Evolutionary conservation across 2,888 invertebrate genomes (phyloP).

Genomic region (Andrena haemorrhoa): DNA sequence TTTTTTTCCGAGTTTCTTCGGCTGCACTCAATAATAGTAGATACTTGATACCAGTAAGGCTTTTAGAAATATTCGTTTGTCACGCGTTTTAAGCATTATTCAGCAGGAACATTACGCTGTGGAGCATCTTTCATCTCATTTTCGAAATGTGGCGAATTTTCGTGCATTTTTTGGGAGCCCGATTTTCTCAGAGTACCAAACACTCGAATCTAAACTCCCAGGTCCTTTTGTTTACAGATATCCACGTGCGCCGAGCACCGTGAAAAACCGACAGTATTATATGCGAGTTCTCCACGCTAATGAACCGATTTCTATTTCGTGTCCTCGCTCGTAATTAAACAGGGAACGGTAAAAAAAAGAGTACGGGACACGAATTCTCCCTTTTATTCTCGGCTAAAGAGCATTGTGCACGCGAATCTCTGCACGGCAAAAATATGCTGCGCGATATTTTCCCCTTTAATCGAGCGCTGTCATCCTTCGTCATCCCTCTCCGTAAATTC

Average conservation of each 20-base stretch:
- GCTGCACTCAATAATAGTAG: too few species aligned
- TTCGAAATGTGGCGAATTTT: background rate
- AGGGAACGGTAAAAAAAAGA: slow-evolving; percentile 8
- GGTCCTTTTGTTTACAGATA: slow-evolving; percentile 36
- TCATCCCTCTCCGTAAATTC: slow-evolving; percentile 24
- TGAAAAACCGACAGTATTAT: slow-evolving; percentile 30
- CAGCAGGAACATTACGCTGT: too few species aligned
- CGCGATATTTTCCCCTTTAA: slow-evolving; percentile 39
- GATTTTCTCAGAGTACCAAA: slow-evolving; percentile 12
- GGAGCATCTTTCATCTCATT: background rate
- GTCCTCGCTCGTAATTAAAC: slow-evolving; percentile 43
- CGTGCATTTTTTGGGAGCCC: background rate
- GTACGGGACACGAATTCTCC: slow-evolving; percentile 40
- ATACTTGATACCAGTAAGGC: too few species aligned
- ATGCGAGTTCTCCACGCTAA: slow-evolving; percentile 41
- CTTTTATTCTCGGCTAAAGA: slow-evolving; percentile 45
- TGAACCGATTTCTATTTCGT: slow-evolving; percentile 55
- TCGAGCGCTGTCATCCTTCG: slow-evolving; percentile 4
- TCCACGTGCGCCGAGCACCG: slow-evolving; percentile 1
- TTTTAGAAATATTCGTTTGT: too few species aligned
- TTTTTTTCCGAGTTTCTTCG: too few species aligned
- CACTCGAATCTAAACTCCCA: slow-evolving; percentile 17
- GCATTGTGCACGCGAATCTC: slow-evolving; percentile 37
- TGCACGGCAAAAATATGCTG: slow-evolving; percentile 35
- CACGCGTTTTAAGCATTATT: too few species aligned